Evolutionary conservation across 2,113 vertebrate genomes (phyloP).

Genomic region (Seriola rivoliana): DNA sequence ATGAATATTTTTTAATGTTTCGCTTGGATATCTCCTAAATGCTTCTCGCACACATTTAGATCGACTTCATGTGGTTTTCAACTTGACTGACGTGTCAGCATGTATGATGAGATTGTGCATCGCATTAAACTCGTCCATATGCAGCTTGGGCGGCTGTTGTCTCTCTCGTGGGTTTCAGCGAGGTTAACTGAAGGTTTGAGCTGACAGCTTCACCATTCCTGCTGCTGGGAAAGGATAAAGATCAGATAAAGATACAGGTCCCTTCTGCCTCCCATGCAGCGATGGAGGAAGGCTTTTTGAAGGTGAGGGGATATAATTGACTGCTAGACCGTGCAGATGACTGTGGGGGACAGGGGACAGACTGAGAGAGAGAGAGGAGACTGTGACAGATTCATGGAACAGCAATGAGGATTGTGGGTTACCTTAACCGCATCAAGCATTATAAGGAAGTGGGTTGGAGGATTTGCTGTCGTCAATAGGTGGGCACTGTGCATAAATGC

Average conservation of each 20-base stretch:
- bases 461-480: slow-evolving; percentile 37
- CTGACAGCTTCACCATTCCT: slow-evolving; percentile 57
- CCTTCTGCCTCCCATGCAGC: slow-evolving; percentile 39
- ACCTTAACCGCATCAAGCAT: slow-evolving; percentile 4
- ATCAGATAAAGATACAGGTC: slow-evolving; percentile 67
- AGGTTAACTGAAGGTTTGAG: slow-evolving; percentile 63
- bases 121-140: slow-evolving; percentile 5
- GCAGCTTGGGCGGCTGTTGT: slow-evolving; percentile 6
- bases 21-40: neutral
- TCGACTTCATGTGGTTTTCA: slow-evolving; percentile 17
- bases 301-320: slow-evolving; percentile 74
- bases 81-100: neutral
- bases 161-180: slow-evolving; percentile 25
- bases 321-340: slow-evolving; percentile 56
- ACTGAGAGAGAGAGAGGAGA: slow-evolving; percentile 36
- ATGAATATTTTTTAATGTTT: slow-evolving; percentile 31
- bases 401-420: slow-evolving; percentile 28
- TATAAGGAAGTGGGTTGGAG: slow-evolving; percentile 3
- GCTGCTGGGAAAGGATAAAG: slow-evolving; percentile 64
- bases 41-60: neutral
- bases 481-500: slow-evolving; percentile 21
- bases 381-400: slow-evolving; percentile 60
- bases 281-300: slow-evolving; percentile 50
- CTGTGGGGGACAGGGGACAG: slow-evolving; percentile 47
- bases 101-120: neutral